Evolutionary conservation across 2,113 vertebrate species (phyloP).

Genomic region (Odontesthes bonariensis): DNA sequence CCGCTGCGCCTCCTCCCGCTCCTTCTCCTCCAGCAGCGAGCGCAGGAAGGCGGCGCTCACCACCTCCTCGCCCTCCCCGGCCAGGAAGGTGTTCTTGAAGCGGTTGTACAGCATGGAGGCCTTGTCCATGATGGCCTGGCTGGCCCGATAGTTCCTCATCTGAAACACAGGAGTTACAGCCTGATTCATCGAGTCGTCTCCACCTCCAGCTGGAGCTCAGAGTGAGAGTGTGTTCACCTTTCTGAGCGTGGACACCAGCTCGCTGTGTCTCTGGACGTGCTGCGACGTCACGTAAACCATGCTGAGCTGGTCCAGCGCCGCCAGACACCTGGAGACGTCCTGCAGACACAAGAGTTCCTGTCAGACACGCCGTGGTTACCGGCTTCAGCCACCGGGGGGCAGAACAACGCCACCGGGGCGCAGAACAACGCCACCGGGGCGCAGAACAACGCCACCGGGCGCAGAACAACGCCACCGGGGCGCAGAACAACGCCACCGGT

Average conservation of each 20-base stretch:
- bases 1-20: constrained; percentile 86
- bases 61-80: constrained; percentile 93
- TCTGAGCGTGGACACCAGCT: constrained; percentile 92
- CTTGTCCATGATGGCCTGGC: constrained; percentile 94
- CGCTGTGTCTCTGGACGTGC: constrained; percentile 95
- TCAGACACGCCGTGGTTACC: neutral
- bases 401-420: too few species aligned
- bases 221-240: constrained; percentile 82
- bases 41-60: constrained; percentile 91
- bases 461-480: too few species aligned
- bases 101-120: constrained; percentile 97
- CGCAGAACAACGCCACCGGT: too few species aligned
- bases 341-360: constrained; percentile 52
- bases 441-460: too few species aligned
- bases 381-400: neutral
- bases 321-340: constrained; percentile 92
- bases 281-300: constrained; percentile 92
- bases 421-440: too few species aligned
- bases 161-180: neutral
- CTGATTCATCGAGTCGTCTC: too few species aligned
- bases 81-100: constrained; percentile 95
- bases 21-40: constrained; percentile 91
- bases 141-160: constrained; percentile 93
- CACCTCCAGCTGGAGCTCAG: too few species aligned
- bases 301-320: constrained; percentile 92